Evolutionary conservation across 2,888 invertebrate genomes (phyloP).

Genomic region (Campoplex capitator): DNA sequence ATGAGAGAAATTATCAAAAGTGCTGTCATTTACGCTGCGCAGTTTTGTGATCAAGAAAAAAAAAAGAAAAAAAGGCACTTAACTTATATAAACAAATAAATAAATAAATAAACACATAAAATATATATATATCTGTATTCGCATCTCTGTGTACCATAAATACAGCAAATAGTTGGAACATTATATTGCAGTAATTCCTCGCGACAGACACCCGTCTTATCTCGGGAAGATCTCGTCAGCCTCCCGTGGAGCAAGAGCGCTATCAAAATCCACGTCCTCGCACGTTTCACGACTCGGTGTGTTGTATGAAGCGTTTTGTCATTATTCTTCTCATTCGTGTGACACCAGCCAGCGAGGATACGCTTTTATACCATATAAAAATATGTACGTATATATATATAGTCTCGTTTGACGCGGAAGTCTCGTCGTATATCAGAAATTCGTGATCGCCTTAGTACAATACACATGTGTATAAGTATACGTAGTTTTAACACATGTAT

Average conservation of each 20-base stretch:
- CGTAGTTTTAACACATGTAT: constrained; percentile 4
- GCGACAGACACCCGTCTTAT: constrained; percentile 60
- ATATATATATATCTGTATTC: not conserved
- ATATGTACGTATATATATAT: not conserved
- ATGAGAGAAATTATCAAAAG: constrained; percentile 40
- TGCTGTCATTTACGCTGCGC: constrained; percentile 29
- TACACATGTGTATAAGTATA: not conserved
- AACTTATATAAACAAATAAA: not conserved
- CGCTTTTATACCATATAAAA: not conserved
- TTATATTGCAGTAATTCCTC: constrained; percentile 55
- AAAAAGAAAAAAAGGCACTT: constrained; percentile 5
- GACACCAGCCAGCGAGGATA: constrained; percentile 32
- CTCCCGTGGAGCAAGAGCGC: constrained; percentile 65
- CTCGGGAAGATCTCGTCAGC: constrained; percentile 66
- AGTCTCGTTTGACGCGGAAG: constrained; percentile 30
- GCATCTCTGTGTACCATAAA: not conserved
- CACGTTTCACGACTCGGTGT: constrained; percentile 57
- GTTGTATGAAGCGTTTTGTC: constrained; percentile 53
- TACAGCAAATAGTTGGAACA: constrained; percentile 37
- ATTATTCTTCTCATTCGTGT: constrained; percentile 61
- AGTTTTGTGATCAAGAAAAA: not conserved
- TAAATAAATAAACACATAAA: constrained; percentile 8
- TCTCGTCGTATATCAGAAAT: constrained; percentile 62
- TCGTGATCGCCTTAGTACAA: constrained; percentile 20
- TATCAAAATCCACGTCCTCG: constrained; percentile 65